Evolutionary conservation across 2,797 vertebrate species (phyloP), one percentile per base, ranked within the genome.

Genomic region (Limosa lapponica): DNA sequence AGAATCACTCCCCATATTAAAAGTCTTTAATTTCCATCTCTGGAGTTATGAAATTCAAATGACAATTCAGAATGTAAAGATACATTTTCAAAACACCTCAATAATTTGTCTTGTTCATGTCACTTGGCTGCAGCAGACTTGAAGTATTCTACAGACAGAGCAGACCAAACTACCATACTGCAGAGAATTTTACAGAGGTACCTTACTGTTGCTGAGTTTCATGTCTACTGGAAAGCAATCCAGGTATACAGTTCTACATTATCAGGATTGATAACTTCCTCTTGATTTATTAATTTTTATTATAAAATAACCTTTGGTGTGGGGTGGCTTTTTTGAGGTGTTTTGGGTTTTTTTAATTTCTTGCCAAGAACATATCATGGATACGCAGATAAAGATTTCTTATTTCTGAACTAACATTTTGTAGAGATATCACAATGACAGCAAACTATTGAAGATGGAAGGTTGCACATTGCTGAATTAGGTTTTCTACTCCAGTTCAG

Each of bases 1-100:
- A 92, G 87, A 90, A 65, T 48, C 24, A 44, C 18, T 83, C 19
- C 18, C 11, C 52, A 83, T 81, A 92, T 18, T 43, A 70, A 74
- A 17, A 80, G 30, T 28, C 15, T 59, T 90, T 86, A 37, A 71
- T 94, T 88, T 90, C 32, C 32, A 0, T 18, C 30, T 62, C 49
- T 44, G n/a, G n/a, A 46, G 25, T 43, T 64, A 3, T 64, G 49
- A 74, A 90, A 86, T 57, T 79, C 61, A 87, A 65, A 65, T 66
- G 23, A 44, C 13, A 71, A 39, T 59, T 86, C 49, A 61, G 25
- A 84, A 75, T 79, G 24, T 39, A 72, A 61, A 75, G 28, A 2
- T 82, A 28, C 8, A 28, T 69, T 82, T 95, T 79, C 34, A 41
- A 22, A 82, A 74, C 13, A 54, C 5, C 5, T 78, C 11, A 5